A percentile compares a stretch with the other conserved stretches of the same genome.
These are phyloP conservation scores for Himalopsyche kuldschensis DNA, from an alignment of 2,888 invertebrate species.

Conservation along the genomic window DNA sequence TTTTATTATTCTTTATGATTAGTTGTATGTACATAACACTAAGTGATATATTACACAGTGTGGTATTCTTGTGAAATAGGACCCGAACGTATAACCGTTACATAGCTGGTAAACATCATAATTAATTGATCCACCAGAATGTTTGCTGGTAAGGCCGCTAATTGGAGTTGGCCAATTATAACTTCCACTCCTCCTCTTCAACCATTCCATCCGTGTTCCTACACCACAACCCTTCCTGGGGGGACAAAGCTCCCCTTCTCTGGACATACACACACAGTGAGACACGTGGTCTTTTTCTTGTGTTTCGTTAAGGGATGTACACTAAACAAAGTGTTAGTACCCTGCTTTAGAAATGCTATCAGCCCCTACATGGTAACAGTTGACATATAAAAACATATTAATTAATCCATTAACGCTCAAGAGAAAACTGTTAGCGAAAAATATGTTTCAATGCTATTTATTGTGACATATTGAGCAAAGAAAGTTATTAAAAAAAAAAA, in stretches of 20 bases:
- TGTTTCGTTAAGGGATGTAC: too few species aligned
- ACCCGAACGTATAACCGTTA: neutral
- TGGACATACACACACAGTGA: neutral
- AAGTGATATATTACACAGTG: neutral
- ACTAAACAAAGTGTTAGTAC: too few species aligned
- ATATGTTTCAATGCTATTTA: too few species aligned
- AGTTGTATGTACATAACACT: too few species aligned
- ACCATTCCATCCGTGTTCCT: neutral
- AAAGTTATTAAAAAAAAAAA: too few species aligned
- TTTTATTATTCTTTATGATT: too few species aligned
- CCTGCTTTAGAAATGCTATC: too few species aligned
- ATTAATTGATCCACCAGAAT: constrained; percentile 38
- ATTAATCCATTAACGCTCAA: too few species aligned
- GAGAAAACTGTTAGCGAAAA: too few species aligned
- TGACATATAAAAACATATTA: too few species aligned
- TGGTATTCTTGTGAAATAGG: neutral
- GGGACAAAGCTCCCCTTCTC: neutral
- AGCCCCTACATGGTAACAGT: too few species aligned
- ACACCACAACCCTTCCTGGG: neutral
- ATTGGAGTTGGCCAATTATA: constrained; percentile 34
- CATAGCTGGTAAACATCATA: constrained; percentile 34
- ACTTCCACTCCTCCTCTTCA: neutral
- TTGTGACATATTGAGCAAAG: too few species aligned
- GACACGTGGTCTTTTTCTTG: neutral
- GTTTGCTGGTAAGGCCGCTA: constrained; percentile 37